Percentiles rank a stretch among this genome's conserved stretches.
Conservation (phyloP, 2,888 invertebrate genomes). For the Nebria brevicollis region DNA sequence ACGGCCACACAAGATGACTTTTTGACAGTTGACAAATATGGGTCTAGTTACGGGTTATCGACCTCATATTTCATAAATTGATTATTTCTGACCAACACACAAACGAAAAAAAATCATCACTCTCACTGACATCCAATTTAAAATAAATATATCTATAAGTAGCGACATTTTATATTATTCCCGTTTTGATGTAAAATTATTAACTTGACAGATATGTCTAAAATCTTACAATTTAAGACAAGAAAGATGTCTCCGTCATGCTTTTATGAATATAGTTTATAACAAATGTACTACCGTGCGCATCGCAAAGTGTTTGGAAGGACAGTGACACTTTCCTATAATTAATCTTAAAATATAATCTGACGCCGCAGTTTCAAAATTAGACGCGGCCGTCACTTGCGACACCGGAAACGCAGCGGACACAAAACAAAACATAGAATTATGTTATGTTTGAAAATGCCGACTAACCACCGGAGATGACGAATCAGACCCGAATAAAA, state of each 20-base stretch:
- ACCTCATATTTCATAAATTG: background rate
- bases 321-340: slow-evolving; percentile 16
- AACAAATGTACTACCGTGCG: slow-evolving; percentile 4
- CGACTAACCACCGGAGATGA: slow-evolving; percentile 15
- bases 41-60: background rate
- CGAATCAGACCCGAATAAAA: slow-evolving; percentile 10
- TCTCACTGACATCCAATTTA: too few species aligned
- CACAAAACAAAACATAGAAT: slow-evolving; percentile 13
- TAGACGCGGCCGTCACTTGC: slow-evolving; percentile 7
- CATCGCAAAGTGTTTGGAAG: background rate
- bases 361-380: slow-evolving; percentile 21
- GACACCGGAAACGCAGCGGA: slow-evolving; percentile 24
- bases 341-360: slow-evolving; percentile 30
- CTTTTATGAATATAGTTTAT: background rate
- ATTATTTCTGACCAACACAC: background rate
- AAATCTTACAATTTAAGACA: background rate
- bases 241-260: background rate
- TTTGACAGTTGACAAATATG: background rate
- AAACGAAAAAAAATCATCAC: background rate
- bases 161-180: too few species aligned
- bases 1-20: too few species aligned
- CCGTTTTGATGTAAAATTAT: background rate
- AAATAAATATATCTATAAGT: too few species aligned
- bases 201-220: background rate
- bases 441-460: background rate